Evolutionary conservation across 2,113 vertebrate species (phyloP).

Genomic region (Lontra canadensis): DNA sequence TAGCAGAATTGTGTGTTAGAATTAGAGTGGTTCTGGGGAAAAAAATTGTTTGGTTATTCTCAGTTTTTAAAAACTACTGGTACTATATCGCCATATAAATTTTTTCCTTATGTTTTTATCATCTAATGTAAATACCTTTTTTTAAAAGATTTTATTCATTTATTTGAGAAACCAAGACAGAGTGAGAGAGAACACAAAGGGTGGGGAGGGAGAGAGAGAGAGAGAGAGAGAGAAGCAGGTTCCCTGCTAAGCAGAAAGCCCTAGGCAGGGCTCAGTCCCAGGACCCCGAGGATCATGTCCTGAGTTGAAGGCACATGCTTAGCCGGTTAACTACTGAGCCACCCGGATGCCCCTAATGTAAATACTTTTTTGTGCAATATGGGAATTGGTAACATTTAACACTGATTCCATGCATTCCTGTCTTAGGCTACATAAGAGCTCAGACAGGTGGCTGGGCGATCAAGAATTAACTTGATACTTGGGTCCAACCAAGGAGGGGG

Average conservation of each 20-base stretch:
- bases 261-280: too few species aligned
- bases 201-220: too few species aligned
- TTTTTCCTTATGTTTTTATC: neutral
- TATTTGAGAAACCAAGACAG: too few species aligned
- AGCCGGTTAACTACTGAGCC: too few species aligned
- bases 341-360: neutral
- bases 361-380: neutral
- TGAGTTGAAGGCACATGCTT: too few species aligned
- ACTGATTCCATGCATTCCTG: neutral
- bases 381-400: neutral
- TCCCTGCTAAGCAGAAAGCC: too few species aligned
- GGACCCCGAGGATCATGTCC: too few species aligned
- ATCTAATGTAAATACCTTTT: neutral
- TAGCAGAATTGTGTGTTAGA: neutral
- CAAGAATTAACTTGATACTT: neutral
- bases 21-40: neutral
- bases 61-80: neutral
- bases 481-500: neutral
- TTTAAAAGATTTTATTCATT: neutral
- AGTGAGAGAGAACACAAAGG: too few species aligned
- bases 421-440: neutral
- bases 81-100: neutral
- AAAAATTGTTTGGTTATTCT: neutral
- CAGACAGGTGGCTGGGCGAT: neutral
- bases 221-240: too few species aligned